Base-by-base conservation (phyloP, 2,113 vertebrate genomes). In the Tenrec ecaudatus region DNA sequence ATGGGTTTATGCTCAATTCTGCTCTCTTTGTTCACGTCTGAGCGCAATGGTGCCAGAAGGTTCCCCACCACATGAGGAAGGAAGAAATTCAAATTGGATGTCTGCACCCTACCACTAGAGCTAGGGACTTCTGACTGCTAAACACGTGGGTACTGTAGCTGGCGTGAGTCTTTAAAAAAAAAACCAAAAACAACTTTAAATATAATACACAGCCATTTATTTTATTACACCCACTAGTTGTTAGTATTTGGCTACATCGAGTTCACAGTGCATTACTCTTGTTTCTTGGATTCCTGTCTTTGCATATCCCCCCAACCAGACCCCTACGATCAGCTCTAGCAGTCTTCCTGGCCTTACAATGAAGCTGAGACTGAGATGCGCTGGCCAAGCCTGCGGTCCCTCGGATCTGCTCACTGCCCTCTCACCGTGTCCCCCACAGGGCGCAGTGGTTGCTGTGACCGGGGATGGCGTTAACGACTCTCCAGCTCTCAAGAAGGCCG, bases 401-500 rank as follows among this genome's bases (percentile, higher is more conserved):
- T 11, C 69, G 8, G 16, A 23, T 23, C 33, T 31, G 29, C 71
- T 86, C 47, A 75, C 27, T 15, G 31, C 27, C 11, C 82, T 88
- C 60, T 62, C 17, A 23, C 60, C 60, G 4, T 62, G 60, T 62
- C 57, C 43, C 96, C 95, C 47, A 10, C 88, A 98, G 98, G 97
- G 98, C 82, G 98, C 98, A 25, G 98, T 98, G 25, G 98, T 98
- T 3, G 98, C 98, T 0, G 98, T 98, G 96, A 98, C 98, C 19
- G 98, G 98, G 68, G 98, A 98, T n/a, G 98, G 98, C 76, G 98
- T 98, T n/a, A 98, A 98, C 0, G 98, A 98, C 87, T 98, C 98
- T 62, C 98, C 98, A 0, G 98, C 98, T 80, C 97, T 98, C 4
- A 98, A 99, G 97, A 99, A 99, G 97, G 99, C 99, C 9, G 99